These are phyloP conservation scores for Leptinotarsa texana DNA, from an alignment of 1,140 invertebrate genomes.

Conservation along the genomic window DNA sequence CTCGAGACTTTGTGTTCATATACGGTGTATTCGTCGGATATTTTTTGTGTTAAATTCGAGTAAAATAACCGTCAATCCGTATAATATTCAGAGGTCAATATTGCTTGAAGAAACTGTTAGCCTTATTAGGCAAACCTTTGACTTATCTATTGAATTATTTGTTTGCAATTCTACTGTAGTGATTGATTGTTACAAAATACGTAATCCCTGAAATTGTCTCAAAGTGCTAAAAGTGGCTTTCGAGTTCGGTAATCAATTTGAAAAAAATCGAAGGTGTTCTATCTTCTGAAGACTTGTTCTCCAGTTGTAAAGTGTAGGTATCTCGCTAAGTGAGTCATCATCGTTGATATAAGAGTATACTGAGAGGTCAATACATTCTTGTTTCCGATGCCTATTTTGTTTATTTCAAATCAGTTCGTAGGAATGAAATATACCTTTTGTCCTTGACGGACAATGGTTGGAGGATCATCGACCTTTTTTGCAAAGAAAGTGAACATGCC, in stretches of 20 bases:
- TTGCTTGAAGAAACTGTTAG: conserved; percentile 43
- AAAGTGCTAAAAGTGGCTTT: neutral
- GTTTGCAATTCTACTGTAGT: neutral
- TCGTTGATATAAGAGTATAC: conserved; percentile 34
- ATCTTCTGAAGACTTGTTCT: conserved; percentile 30
- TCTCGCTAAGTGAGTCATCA: conserved; percentile 42
- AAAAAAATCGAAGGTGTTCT: conserved; percentile 29
- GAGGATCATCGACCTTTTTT: neutral
- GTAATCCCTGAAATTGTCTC: neutral
- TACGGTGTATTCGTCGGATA: conserved; percentile 19
- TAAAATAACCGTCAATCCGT: conserved; percentile 23
- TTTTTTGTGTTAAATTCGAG: neutral
- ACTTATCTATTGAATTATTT: conserved; percentile 22
- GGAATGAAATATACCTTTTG: neutral
- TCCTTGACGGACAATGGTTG: conserved; percentile 13
- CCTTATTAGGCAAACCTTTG: conserved; percentile 50
- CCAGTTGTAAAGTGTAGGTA: conserved; percentile 32
- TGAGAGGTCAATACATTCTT: conserved; percentile 40
- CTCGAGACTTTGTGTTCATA: conserved; percentile 27
- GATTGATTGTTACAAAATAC: conserved; percentile 20
- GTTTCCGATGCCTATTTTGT: neutral
- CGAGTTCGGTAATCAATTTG: neutral
- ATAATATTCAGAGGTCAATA: conserved; percentile 44
- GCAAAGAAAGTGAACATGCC: neutral
- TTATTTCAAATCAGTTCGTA: conserved; percentile 24